Conservation (phyloP, 2,888 invertebrate genomes). For the Hedya salicella region DNA sequence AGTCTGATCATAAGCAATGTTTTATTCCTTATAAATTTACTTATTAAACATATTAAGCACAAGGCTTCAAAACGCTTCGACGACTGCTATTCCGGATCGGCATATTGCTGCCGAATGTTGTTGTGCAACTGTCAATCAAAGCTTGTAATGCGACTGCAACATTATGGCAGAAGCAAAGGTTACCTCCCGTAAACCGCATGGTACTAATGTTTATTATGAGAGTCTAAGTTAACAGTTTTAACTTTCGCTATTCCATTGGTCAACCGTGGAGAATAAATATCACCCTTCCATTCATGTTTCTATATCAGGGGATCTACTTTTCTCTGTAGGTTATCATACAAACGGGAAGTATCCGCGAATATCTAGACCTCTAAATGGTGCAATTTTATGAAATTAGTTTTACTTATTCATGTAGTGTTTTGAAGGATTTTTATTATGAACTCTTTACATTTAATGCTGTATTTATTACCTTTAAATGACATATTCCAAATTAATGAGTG, state of each 20-base stretch:
- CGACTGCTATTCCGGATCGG: background rate
- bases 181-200: background rate
- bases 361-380: constrained; percentile 34
- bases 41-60: too few relatives aligned
- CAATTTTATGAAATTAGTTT: constrained; percentile 26
- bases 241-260: too few relatives aligned
- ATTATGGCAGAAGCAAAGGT: background rate
- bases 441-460: constrained; percentile 20
- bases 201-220: too few relatives aligned
- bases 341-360: background rate
- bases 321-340: background rate
- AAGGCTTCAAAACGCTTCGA: background rate
- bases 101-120: background rate
- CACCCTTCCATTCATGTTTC: too few relatives aligned
- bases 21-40: background rate
- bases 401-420: constrained; percentile 26
- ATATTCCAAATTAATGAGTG: constrained; percentile 36
- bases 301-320: too few relatives aligned
- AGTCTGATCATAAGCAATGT: constrained; percentile 4
- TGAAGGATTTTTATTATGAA: constrained; percentile 14
- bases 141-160: background rate
- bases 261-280: too few relatives aligned
- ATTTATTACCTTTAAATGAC: background rate
- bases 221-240: too few relatives aligned
- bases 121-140: too few relatives aligned